Percentiles rank a stretch among this genome's conserved stretches.
Conservation (phyloP, 2,888 invertebrate genomes). For the Linyphia triangularis region DNA sequence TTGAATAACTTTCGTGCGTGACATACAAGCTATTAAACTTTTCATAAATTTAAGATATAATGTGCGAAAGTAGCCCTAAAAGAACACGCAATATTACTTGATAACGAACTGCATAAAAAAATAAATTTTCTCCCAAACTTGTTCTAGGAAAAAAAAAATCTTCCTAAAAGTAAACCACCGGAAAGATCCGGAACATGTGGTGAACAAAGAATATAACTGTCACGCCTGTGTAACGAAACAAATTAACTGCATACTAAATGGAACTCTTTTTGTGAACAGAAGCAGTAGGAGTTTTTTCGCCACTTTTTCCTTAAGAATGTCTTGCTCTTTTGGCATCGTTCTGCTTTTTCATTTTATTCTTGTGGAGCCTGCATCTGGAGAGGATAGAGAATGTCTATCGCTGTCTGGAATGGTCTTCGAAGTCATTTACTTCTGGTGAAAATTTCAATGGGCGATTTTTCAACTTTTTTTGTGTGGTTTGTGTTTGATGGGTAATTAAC, state of each 20-base stretch:
- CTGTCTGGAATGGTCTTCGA: conserved; percentile 9
- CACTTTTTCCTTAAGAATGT: conserved; percentile 20
- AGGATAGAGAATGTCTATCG: conserved; percentile 13
- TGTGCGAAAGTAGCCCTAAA: neutral
- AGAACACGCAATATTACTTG: neutral
- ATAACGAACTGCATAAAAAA: neutral
- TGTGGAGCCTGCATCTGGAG: neutral
- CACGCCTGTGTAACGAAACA: conserved; percentile 48
- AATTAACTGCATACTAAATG: conserved; percentile 64
- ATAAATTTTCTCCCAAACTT: neutral
- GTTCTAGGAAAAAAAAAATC: neutral
- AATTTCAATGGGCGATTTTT: neutral
- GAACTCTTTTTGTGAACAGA: conserved; percentile 12
- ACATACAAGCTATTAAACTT: conserved; percentile 3
- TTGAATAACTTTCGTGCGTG: neutral
- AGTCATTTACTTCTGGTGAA: conserved; percentile 27
- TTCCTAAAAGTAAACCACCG: neutral
- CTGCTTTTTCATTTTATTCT: neutral
- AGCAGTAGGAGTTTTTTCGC: conserved; percentile 4
- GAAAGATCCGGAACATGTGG: conserved; percentile 24
- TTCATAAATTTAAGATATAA: neutral
- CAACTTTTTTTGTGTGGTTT: too few relatives aligned
- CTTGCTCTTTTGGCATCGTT: conserved; percentile 36
- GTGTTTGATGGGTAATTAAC: too few relatives aligned
- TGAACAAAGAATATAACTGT: conserved; percentile 54